phyloP scores from a whole-genome alignment of 1,140 invertebrate species.

The Frieseomelitta varia region DNA sequence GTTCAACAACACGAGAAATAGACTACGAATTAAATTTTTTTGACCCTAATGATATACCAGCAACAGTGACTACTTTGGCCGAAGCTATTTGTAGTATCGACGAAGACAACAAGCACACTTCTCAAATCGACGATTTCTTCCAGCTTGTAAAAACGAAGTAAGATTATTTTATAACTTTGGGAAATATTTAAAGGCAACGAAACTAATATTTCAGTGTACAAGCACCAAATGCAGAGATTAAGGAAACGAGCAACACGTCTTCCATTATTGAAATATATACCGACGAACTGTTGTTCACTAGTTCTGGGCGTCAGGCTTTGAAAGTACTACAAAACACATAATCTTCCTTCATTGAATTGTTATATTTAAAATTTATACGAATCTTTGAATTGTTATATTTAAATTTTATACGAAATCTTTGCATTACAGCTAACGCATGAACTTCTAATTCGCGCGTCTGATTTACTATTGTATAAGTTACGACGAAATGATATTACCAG shows the following conservation, averaged over 20 bases:
- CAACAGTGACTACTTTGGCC: conserved; percentile 83
- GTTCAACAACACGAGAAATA: conserved; percentile 35
- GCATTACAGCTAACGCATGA: conserved; percentile 85
- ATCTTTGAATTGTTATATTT: no score
- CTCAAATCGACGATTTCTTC: conserved; percentile 85
- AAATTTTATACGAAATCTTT: background rate
- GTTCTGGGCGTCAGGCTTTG: conserved; percentile 77
- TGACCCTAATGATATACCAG: conserved; percentile 62
- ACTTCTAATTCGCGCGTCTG: conserved; percentile 86
- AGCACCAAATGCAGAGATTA: background rate
- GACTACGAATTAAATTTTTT: conserved; percentile 59
- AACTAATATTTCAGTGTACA: conserved; percentile 53
- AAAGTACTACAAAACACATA: conserved; percentile 70
- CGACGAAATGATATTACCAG: conserved; percentile 76
- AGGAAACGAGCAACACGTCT: conserved; percentile 1
- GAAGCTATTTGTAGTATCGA: conserved; percentile 91
- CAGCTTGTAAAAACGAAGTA: conserved; percentile 81
- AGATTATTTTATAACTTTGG: background rate
- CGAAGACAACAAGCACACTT: conserved; percentile 88
- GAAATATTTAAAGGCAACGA: background rate
- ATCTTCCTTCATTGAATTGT: background rate
- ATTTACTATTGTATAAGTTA: conserved; percentile 85
- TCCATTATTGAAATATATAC: conserved; percentile 76
- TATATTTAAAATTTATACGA: background rate
- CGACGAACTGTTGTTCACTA: conserved; percentile 78